phyloP scores from a whole-genome alignment of 2,113 vertebrate genomes.

The Athene noctua region DNA sequence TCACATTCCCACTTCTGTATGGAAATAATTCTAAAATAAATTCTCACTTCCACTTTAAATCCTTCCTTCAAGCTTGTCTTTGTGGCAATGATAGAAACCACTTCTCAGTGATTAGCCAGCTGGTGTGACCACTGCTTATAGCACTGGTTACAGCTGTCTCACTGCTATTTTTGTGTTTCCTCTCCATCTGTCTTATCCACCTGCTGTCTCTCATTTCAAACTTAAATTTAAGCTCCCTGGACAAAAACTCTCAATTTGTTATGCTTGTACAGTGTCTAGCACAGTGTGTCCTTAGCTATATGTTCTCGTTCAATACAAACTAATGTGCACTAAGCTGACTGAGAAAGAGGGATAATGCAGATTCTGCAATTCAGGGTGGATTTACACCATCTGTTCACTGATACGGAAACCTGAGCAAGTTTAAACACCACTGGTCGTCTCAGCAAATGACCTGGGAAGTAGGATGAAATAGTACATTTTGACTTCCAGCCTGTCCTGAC shows the following conservation, averaged over 20 bases:
- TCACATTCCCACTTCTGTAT: background rate
- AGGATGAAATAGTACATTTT: background rate
- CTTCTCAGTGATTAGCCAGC: constrained; percentile 53
- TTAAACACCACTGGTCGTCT: background rate
- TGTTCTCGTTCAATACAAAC: background rate
- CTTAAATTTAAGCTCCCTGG: constrained; percentile 46
- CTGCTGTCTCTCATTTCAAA: constrained; percentile 49
- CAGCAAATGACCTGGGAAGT: background rate
- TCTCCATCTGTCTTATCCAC: constrained; percentile 63
- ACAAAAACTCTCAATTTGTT: constrained; percentile 30
- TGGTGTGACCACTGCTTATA: constrained; percentile 57
- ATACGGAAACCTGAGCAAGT: background rate
- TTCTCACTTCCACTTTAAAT: constrained; percentile 25
- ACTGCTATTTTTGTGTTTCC: constrained; percentile 50
- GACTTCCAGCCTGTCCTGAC: background rate
- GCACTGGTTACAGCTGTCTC: constrained; percentile 50
- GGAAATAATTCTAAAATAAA: background rate
- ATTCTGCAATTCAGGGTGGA: background rate
- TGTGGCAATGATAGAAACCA: background rate
- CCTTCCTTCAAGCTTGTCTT: background rate
- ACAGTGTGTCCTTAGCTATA: background rate
- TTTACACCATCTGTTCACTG: background rate
- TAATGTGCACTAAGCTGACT: background rate
- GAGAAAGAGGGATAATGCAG: background rate
- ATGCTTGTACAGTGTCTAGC: constrained; percentile 9